Percentiles rank a stretch among this genome's conserved stretches.
Evolutionary conservation across 2,113 vertebrate species (phyloP).

Genomic region (Lamprotornis superbus): DNA sequence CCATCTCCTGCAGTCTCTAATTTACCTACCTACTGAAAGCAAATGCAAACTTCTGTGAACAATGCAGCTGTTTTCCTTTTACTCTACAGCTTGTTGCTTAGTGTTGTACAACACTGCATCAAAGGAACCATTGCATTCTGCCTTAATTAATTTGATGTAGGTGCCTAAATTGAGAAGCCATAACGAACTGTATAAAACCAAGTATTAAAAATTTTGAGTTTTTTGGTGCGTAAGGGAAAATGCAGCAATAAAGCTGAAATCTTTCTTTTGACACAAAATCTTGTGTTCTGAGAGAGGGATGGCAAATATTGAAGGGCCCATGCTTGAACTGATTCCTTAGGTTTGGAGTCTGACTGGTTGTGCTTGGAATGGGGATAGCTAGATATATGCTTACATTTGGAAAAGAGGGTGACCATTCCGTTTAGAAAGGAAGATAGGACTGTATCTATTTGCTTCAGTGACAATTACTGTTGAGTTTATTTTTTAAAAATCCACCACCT

Average conservation of each 20-base stretch:
- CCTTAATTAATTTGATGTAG: background rate
- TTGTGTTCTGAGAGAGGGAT: background rate
- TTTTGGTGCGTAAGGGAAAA: background rate
- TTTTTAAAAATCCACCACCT: background rate
- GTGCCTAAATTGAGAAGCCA: background rate
- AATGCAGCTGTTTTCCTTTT: background rate
- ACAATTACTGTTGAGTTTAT: background rate
- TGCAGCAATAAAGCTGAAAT: background rate
- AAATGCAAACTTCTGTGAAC: background rate
- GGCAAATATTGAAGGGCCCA: background rate
- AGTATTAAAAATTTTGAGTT: background rate
- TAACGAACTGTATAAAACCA: background rate
- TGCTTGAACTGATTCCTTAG: background rate
- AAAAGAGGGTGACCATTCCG: background rate
- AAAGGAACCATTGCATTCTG: background rate
- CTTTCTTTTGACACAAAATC: background rate
- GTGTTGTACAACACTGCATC: background rate
- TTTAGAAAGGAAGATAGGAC: background rate
- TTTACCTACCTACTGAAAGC: background rate
- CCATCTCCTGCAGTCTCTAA: background rate
- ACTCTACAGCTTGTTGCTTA: background rate
- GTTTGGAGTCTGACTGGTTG: background rate
- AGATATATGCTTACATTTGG: background rate
- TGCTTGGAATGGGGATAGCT: background rate
- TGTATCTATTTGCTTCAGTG: background rate